These are phyloP conservation scores for Gisinianus flammeolus DNA, from an alignment of 2,888 invertebrate genomes.

Conservation along the genomic window DNA sequence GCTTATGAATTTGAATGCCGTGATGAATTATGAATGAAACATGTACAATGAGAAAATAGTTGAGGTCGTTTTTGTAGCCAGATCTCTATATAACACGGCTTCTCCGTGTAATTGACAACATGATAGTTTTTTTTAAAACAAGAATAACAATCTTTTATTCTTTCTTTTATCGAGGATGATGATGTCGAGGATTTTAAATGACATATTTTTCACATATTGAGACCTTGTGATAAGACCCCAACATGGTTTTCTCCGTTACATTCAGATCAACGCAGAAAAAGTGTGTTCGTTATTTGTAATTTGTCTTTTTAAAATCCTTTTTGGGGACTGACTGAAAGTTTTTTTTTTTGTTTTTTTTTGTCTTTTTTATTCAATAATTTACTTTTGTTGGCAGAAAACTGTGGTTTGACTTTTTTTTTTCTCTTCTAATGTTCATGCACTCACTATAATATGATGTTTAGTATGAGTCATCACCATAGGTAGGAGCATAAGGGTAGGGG, in stretches of 20 bases:
- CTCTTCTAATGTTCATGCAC: not conserved
- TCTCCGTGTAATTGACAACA: too few relatives aligned
- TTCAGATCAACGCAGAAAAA: not conserved
- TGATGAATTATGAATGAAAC: too few relatives aligned
- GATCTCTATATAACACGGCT: too few relatives aligned
- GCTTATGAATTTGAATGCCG: too few relatives aligned
- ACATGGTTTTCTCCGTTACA: not conserved
- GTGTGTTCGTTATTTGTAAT: too few relatives aligned
- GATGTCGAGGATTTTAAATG: slow-evolving; percentile 26
- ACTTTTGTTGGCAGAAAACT: not conserved
- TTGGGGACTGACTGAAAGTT: slow-evolving; percentile 18
- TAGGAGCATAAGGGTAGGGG: slow-evolving; percentile 26
- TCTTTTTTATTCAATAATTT: not conserved
- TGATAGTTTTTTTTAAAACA: too few relatives aligned
- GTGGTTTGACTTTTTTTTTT: not conserved
- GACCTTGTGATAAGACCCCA: slow-evolving; percentile 28
- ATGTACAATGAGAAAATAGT: too few relatives aligned
- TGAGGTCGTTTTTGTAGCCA: too few relatives aligned
- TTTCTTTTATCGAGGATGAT: slow-evolving; percentile 19
- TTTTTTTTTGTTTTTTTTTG: not conserved
- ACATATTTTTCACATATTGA: not conserved
- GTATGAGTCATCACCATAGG: slow-evolving; percentile 35
- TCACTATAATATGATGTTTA: slow-evolving; percentile 16
- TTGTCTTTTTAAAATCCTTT: not conserved
- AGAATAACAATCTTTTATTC: slow-evolving; percentile 36